Base-by-base conservation (phyloP, 2,888 invertebrate genomes). In the Drosophila kokeensis region DNA sequence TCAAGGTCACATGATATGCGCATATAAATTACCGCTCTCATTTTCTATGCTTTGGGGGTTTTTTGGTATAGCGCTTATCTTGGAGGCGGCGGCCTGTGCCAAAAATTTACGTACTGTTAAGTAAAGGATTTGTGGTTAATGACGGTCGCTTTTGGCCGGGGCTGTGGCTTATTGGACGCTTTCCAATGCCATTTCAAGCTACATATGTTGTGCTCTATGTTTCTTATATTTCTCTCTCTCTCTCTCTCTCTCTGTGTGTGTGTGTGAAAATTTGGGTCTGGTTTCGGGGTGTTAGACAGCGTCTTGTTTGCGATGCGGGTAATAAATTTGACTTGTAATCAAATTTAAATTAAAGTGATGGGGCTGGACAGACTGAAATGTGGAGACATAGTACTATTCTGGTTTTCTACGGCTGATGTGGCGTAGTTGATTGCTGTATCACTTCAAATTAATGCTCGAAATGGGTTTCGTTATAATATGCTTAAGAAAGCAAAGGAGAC, bases 61-160 rank as follows among this genome's bases (percentile, higher is more conserved):
- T 24, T 13, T 34, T 45, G 65, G 49, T 36, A 29, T 38, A 52
- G 57, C 57, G 81, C 83, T 87, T 85, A 89, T 85, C 90, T 88
- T 75, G 58, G 58, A 76, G 79, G 82, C 78, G 75, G 54, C 67
- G 73, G 78, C 76, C 74, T 66, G 66, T 63, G 83, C 85, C 81
- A 88, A 78, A 90, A 86, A 86, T 90, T 90, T 86, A 86, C 85
- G 89, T 86, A 90, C 85, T 90, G 85, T 90, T 86, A 86, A 86
- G 85, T 90, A 90, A 86, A 90, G 85, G 85, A 90, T 86, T 86
- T 90, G 85, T 86, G 85, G 89, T 90, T 86, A 86, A 86, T 90
- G 85, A 90, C 90, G 85, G 85, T 85, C 82, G 84, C 82, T 29
- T 58, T 21, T 55, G 40, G 55, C 50, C 38, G 36, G 50, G 50